Evolutionary conservation across 2,113 vertebrate species (phyloP).

Genomic region (Hymenochirus boettgeri): DNA sequence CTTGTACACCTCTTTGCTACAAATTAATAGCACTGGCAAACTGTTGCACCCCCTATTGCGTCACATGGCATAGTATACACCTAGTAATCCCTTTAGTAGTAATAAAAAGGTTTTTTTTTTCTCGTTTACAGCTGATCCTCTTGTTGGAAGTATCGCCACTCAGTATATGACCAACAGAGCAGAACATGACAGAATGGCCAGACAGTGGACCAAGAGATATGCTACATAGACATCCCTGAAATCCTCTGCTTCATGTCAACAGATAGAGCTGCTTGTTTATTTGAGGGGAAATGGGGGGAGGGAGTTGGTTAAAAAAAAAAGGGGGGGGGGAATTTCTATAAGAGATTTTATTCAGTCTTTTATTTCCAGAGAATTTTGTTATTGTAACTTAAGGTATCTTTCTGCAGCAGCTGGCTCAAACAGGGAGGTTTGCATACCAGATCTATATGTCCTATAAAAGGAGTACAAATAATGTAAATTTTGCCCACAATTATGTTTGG

Average conservation of each 20-base stretch:
- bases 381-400: constrained; percentile 94
- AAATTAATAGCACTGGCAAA: too few relatives aligned
- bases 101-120: not conserved
- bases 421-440: constrained; percentile 62
- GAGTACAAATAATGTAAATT: constrained; percentile 63
- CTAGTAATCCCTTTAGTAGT: not conserved
- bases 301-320: constrained; percentile 70
- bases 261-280: constrained; percentile 75
- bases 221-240: constrained; percentile 74
- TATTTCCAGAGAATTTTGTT: constrained; percentile 83
- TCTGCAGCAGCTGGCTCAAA: constrained; percentile 81
- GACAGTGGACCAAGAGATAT: constrained; percentile 95
- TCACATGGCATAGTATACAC: not conserved
- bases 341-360: constrained; percentile 95
- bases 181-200: constrained; percentile 94
- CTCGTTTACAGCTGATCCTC: constrained; percentile 79
- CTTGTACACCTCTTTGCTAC: too few relatives aligned
- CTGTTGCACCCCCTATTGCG: too few relatives aligned
- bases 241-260: constrained; percentile 63
- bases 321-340: constrained; percentile 93
- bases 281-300: constrained; percentile 63
- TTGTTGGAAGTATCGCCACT: constrained; percentile 95
- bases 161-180: constrained; percentile 97
- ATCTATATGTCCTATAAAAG: constrained; percentile 62
- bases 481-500: constrained; percentile 56